Evolutionary conservation across 2,797 vertebrate genomes (phyloP).

Genomic region (Nasua narica): DNA sequence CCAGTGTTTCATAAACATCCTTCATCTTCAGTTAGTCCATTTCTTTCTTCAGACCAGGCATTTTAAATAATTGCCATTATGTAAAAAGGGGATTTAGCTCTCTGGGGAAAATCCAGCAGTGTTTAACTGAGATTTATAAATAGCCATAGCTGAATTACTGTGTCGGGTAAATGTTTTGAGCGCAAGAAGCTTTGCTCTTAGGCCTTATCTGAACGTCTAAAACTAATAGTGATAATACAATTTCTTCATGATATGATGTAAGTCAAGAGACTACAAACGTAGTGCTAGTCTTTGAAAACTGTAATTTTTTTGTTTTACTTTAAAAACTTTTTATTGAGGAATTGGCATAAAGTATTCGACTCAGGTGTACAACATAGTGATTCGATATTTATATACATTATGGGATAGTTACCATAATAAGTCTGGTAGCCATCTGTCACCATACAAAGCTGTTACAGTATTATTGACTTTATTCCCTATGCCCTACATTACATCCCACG

Average conservation of each 20-base stretch:
- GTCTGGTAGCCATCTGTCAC: neutral
- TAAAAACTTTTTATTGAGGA: neutral
- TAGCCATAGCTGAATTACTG: neutral
- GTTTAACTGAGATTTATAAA: neutral
- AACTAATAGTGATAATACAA: neutral
- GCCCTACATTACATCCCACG: neutral
- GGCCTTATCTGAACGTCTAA: neutral
- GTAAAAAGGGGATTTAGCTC: constrained; percentile 10
- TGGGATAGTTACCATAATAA: neutral
- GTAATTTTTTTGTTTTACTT: neutral
- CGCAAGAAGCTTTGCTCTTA: neutral
- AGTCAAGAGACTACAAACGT: neutral
- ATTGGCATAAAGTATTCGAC: neutral
- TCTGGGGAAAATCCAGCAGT: neutral
- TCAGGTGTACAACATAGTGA: neutral
- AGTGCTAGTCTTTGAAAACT: neutral
- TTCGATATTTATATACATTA: neutral
- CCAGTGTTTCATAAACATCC: neutral
- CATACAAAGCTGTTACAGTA: neutral
- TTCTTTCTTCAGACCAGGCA: neutral
- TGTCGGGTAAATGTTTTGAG: constrained; percentile 20
- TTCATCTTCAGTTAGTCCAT: constrained; percentile 3
- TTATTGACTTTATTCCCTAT: neutral
- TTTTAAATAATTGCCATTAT: constrained; percentile 32
- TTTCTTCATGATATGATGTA: neutral